Conservation (phyloP, 2,888 invertebrate species). For the Dasysyrphus tricinctus region DNA sequence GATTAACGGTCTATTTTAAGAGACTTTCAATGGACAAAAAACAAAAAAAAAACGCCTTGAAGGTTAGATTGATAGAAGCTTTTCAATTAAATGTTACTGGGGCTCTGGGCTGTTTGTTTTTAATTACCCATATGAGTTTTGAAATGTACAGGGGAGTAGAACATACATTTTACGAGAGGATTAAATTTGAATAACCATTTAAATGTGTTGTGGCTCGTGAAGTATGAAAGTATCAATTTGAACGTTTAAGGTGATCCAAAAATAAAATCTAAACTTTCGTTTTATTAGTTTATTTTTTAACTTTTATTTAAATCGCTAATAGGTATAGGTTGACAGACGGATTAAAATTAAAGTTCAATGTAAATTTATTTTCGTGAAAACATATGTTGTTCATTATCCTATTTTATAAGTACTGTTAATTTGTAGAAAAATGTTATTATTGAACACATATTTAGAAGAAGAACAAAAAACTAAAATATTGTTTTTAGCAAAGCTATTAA, state of each 20-base stretch:
- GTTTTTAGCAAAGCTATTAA: background rate
- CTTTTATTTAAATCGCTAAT: too few relatives aligned
- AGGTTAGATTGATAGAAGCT: slow-evolving; percentile 38
- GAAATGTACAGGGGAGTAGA: background rate
- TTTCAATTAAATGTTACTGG: slow-evolving; percentile 18
- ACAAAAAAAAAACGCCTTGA: background rate
- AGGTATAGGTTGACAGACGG: too few relatives aligned
- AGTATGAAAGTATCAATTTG: too few relatives aligned
- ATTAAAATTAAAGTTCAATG: too few relatives aligned
- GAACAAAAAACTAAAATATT: too few relatives aligned
- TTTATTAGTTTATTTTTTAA: too few relatives aligned
- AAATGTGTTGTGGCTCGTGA: background rate
- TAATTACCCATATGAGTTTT: slow-evolving; percentile 1
- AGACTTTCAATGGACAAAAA: slow-evolving; percentile 3
- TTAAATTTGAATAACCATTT: background rate
- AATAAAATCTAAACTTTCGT: too few relatives aligned
- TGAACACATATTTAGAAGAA: background rate
- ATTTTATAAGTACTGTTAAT: background rate
- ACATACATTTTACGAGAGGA: background rate
- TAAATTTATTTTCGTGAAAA: background rate
- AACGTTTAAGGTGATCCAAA: too few relatives aligned
- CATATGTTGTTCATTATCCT: background rate
- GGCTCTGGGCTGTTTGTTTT: slow-evolving; percentile 1
- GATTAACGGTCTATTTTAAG: slow-evolving; percentile 36
- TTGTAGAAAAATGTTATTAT: background rate